Conservation (phyloP, 2,797 vertebrate genomes). For the Pogonophryne albipinna region DNA sequence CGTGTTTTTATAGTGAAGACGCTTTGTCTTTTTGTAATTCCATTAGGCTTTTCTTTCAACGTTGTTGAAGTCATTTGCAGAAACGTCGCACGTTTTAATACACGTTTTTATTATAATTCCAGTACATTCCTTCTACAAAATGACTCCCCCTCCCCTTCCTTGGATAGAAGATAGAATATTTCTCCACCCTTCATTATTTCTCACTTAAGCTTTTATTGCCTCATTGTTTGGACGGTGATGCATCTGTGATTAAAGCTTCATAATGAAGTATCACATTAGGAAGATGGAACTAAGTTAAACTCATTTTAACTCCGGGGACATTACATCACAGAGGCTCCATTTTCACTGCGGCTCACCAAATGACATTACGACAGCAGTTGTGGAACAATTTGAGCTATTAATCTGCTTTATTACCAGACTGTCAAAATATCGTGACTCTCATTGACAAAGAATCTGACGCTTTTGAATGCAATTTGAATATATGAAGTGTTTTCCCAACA, state of each 20-base stretch:
- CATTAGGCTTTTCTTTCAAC: not conserved
- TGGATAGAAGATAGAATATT: constrained; percentile 58
- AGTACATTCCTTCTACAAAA: not conserved
- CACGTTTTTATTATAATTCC: not conserved
- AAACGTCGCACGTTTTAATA: not conserved
- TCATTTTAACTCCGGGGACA: constrained; percentile 61
- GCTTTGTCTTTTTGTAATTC: not conserved
- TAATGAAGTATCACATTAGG: constrained; percentile 83
- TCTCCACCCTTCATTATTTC: constrained; percentile 79
- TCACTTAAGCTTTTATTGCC: constrained; percentile 81
- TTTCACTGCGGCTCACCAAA: constrained; percentile 52
- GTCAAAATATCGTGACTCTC: constrained; percentile 62
- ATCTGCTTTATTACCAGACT: constrained; percentile 69
- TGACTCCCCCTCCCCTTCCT: constrained; percentile 11
- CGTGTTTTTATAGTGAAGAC: not conserved
- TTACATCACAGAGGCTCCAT: constrained; percentile 39
- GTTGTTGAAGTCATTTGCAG: not conserved
- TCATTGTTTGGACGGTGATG: constrained; percentile 74
- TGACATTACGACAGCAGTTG: constrained; percentile 58
- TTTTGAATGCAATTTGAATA: constrained; percentile 58
- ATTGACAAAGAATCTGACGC: constrained; percentile 58
- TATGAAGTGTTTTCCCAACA: constrained; percentile 42
- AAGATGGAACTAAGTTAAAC: constrained; percentile 78
- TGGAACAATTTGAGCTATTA: constrained; percentile 65
- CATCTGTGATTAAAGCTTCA: constrained; percentile 76